Conservation (phyloP, 2,113 vertebrate species). For the Sylvilagus bachmani region DNA sequence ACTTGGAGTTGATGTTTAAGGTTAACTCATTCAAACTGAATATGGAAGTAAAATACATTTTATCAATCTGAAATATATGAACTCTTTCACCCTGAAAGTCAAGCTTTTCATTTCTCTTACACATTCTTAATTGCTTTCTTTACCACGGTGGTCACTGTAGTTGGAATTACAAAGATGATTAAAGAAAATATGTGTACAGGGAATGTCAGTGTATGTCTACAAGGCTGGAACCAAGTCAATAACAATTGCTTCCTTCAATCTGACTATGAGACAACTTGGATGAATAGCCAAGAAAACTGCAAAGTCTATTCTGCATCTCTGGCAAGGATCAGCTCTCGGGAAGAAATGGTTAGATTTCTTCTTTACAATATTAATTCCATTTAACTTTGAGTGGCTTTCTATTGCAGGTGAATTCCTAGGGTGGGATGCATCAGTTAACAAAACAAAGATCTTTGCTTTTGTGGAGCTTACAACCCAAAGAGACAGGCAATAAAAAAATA, state of each 20-base stretch:
- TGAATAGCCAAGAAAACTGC: neutral
- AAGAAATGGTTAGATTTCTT: conserved; percentile 68
- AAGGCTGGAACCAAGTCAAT: neutral
- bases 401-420: neutral
- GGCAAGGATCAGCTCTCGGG: neutral
- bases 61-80: neutral
- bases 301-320: neutral
- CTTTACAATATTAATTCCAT: neutral
- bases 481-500: neutral
- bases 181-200: neutral
- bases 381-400: neutral
- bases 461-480: neutral
- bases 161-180: fast-evolving
- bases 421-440: neutral
- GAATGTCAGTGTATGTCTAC: neutral
- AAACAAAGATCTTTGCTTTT: conserved; percentile 9
- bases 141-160: conserved; percentile 57
- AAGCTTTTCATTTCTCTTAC: neutral
- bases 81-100: neutral
- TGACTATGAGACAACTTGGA: conserved; percentile 21
- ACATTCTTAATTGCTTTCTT: neutral
- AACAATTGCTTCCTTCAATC: conserved; percentile 39
- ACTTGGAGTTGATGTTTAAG: neutral
- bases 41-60: neutral
- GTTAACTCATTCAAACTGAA: neutral